Conservation (phyloP, 2,888 invertebrate genomes). For the Thumatha senex region DNA sequence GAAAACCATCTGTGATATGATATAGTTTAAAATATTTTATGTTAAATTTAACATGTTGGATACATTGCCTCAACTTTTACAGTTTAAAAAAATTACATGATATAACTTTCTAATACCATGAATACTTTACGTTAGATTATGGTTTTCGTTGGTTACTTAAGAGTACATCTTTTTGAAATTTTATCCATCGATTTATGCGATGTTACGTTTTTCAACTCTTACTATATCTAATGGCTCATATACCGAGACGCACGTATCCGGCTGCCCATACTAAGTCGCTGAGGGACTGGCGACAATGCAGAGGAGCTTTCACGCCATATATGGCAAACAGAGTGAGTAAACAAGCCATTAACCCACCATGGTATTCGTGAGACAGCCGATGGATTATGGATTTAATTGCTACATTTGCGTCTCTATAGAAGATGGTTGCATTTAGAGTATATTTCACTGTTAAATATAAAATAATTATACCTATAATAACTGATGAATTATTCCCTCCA, state of each 20-base stretch:
- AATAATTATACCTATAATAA: too few species aligned
- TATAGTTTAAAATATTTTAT: conserved; percentile 65
- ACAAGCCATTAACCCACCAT: conserved; percentile 71
- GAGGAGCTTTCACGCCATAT: conserved; percentile 80
- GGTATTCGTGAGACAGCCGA: conserved; percentile 61
- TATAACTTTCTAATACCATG: conserved; percentile 5
- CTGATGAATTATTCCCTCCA: too few species aligned
- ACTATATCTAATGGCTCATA: conserved; percentile 52
- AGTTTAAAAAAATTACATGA: conserved; percentile 8
- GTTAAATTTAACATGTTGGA: conserved; percentile 42
- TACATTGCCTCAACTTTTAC: conserved; percentile 7
- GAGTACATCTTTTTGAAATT: not conserved
- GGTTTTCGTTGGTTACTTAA: not conserved
- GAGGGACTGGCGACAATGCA: conserved; percentile 72
- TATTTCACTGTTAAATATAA: conserved; percentile 5
- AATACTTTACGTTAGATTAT: not conserved
- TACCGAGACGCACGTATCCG: conserved; percentile 60
- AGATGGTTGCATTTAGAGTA: conserved; percentile 40
- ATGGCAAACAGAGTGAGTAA: conserved; percentile 66
- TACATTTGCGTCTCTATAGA: conserved; percentile 61
- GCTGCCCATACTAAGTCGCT: conserved; percentile 54
- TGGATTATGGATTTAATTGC: conserved; percentile 78
- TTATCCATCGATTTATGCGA: too few species aligned
- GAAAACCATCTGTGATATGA: conserved; percentile 66
- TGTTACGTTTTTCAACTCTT: conserved; percentile 50